A percentile compares a stretch with the other conserved stretches of the same genome.
phyloP scores from a whole-genome alignment of 2,888 invertebrate genomes.

The Maniola hyperantus region DNA sequence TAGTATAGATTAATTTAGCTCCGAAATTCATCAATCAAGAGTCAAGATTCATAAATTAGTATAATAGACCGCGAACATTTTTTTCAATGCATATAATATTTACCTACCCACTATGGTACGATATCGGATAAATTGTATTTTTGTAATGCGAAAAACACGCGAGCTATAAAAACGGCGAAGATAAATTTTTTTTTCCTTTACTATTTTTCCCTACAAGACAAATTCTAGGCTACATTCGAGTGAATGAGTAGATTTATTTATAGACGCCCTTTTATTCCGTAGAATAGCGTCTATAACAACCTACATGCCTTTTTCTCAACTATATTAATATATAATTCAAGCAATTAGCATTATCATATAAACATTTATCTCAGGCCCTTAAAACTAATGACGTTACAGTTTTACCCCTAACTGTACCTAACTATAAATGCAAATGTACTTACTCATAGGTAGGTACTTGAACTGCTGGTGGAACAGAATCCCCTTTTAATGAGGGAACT shows the following conservation, averaged over 20 bases:
- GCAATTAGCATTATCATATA: not conserved
- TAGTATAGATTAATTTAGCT: no score
- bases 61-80: no score
- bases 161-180: slow-evolving; percentile 12
- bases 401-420: slow-evolving; percentile 15
- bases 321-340: no score
- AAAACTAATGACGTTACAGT: slow-evolving; percentile 32
- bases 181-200: not conserved
- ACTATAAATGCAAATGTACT: not conserved
- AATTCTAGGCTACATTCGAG: not conserved
- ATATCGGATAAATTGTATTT: slow-evolving; percentile 42
- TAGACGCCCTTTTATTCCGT: not conserved
- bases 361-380: slow-evolving; percentile 5
- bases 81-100: no score
- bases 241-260: not conserved
- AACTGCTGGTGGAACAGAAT: slow-evolving; percentile 11
- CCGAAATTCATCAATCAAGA: slow-evolving; percentile 32
- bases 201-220: not conserved
- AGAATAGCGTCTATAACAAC: no score
- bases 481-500: slow-evolving; percentile 29
- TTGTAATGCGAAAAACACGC: slow-evolving; percentile 27
- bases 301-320: not conserved
- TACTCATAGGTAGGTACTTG: slow-evolving; percentile 5
- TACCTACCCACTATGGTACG: slow-evolving; percentile 39
- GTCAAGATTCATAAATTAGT: no score